A percentile compares a stretch with the other conserved stretches of the same genome.
Conservation (phyloP, 1,140 invertebrate species). For the Hylyphantes graminicola region DNA sequence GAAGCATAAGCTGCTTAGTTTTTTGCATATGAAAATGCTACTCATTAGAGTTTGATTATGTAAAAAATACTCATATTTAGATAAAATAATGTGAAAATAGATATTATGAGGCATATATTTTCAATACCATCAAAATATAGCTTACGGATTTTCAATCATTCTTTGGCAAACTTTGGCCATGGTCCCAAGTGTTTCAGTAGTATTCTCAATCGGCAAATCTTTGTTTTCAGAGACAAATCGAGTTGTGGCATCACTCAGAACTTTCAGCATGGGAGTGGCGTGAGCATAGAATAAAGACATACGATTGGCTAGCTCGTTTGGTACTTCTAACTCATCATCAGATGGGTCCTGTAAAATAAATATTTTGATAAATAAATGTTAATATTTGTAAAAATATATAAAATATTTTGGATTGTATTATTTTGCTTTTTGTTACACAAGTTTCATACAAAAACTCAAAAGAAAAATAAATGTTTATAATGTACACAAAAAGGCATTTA, state of each 20-base stretch:
- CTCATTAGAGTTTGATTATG: no score
- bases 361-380: background rate
- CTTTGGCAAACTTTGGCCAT: slow-evolving; percentile 95
- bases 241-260: slow-evolving; percentile 89
- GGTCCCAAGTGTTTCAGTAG: slow-evolving; percentile 93
- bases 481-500: no score
- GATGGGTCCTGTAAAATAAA: slow-evolving; percentile 63
- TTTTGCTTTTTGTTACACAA: background rate
- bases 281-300: slow-evolving; percentile 96
- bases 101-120: no score
- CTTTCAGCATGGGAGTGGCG: slow-evolving; percentile 93
- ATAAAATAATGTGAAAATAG: no score
- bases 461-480: no score
- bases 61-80: no score
- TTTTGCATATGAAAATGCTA: no score
- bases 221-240: slow-evolving; percentile 89
- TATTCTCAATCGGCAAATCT: slow-evolving; percentile 89
- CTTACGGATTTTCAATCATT: slow-evolving; percentile 95
- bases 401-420: background rate
- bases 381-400: background rate
- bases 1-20: no score
- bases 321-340: slow-evolving; percentile 69
- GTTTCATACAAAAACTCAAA: no score
- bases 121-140: slow-evolving; percentile 63
- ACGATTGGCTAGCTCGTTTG: slow-evolving; percentile 85